A percentile compares a stretch with the other conserved stretches of the same genome.
Conservation (phyloP, 2,888 invertebrate genomes). For the Eristalinus aeneus region DNA sequence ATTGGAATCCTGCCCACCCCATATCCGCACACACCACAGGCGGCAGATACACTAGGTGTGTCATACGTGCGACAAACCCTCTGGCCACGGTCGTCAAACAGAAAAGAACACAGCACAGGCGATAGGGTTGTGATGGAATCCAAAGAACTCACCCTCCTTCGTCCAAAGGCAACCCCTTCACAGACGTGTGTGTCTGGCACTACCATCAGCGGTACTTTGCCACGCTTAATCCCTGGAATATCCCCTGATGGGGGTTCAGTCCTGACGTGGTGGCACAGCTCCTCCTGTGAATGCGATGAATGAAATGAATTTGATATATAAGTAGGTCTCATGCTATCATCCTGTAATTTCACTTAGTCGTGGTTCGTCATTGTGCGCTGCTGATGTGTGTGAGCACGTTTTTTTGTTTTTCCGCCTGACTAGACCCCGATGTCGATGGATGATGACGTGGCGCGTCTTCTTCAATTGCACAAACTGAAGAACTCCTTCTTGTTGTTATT, state of each 20-base stretch:
- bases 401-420: slow-evolving; percentile 53
- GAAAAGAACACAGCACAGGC: neutral
- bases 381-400: neutral
- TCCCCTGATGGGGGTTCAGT: neutral
- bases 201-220: slow-evolving; percentile 20
- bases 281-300: slow-evolving; percentile 28
- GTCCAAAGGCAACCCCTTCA: slow-evolving; percentile 16
- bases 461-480: slow-evolving; percentile 4
- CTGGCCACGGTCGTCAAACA: neutral
- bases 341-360: slow-evolving; percentile 64
- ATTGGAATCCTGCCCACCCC: slow-evolving; percentile 12
- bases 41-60: too few relatives aligned
- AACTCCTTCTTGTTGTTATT: neutral
- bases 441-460: slow-evolving; percentile 56
- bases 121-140: neutral
- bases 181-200: neutral
- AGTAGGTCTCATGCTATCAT: slow-evolving; percentile 63
- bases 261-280: neutral
- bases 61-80: slow-evolving; percentile 13
- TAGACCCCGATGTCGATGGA: slow-evolving; percentile 52
- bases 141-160: slow-evolving; percentile 7
- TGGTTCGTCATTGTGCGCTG: slow-evolving; percentile 21
- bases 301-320: slow-evolving; percentile 60
- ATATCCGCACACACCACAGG: neutral
- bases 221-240: slow-evolving; percentile 46